These are phyloP conservation scores for Neoniphon sammara DNA, from an alignment of 2,797 vertebrate genomes.

Conservation along the genomic window DNA sequence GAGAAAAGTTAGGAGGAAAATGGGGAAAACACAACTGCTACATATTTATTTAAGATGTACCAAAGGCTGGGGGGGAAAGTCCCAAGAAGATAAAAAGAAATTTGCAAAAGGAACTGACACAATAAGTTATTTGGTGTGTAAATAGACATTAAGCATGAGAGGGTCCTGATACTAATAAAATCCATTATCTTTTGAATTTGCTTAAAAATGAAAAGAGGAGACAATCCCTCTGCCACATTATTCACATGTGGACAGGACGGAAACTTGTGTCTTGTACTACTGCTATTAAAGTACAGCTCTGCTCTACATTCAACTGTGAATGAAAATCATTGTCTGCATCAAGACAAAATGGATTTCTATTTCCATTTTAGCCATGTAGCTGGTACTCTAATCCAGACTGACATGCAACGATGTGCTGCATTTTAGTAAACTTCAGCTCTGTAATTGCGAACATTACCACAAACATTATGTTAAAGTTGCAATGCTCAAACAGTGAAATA, in stretches of 20 bases:
- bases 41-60: not conserved
- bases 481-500: not conserved
- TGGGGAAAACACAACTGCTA: not conserved
- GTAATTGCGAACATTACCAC: not conserved
- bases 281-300: not conserved
- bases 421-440: not conserved
- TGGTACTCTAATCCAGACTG: too few relatives aligned
- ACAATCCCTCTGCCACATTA: not conserved
- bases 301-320: not conserved
- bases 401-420: not conserved
- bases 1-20: not conserved
- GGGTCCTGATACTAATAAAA: not conserved
- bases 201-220: not conserved
- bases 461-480: not conserved
- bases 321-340: not conserved
- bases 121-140: not conserved
- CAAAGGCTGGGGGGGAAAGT: not conserved
- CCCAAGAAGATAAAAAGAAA: not conserved
- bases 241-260: not conserved
- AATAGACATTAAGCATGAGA: not conserved
- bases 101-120: not conserved
- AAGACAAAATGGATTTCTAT: constrained; percentile 2
- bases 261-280: not conserved
- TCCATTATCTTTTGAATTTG: not conserved
- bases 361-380: not conserved